Base-by-base conservation (phyloP, 2,888 invertebrate genomes). In the Cinara cedri region DNA sequence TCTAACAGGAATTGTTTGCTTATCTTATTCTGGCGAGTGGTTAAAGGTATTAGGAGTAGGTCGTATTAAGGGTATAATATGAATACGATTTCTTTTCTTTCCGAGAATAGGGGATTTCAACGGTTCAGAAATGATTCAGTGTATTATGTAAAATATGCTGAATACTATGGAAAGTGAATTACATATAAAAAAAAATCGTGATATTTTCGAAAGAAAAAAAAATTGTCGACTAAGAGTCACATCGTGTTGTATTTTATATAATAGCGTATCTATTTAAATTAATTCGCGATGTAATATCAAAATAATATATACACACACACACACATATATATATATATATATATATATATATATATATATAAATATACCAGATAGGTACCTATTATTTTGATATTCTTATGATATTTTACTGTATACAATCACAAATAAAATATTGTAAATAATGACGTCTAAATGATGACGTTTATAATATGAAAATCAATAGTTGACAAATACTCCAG, bases 41-140 rank as follows among this genome's bases (percentile, higher is more conserved):
- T 54, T 19, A 54, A 2, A 19, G 19, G 19, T 19, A 54, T 54
- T 54, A 54, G 4, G 54, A 19, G n/a, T n/a, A 19, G 34, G 34
- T 6, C 8, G 19, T 19, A 54, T 19, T 54, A 54, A 19, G 54
- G 54, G n/a, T 54, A 19, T 54, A 54, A 54, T 54, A 54, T 54
- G 54, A 54, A 54, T 54, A 54, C 19, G 54, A 54, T 54, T 54
- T 54, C 54, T 54, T 54, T 13, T 46, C 46, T 54, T 19, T 54
- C 19, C 54, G 3, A 13, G 46, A 2, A 2, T 6, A 19, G n/a
- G 54, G 54, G 54, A 54, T 54, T 19, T 19, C 19, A 54, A 8
- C 19, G 54, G 8, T 54, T 54, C 19, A 10, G 19, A n/a, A 54
- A 54, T 54, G 8, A 19, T 54, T 54, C 19, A 54, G 54, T 54